Evolutionary conservation across 2,888 invertebrate genomes (phyloP).

Genomic region (Terebella lapidaria): DNA sequence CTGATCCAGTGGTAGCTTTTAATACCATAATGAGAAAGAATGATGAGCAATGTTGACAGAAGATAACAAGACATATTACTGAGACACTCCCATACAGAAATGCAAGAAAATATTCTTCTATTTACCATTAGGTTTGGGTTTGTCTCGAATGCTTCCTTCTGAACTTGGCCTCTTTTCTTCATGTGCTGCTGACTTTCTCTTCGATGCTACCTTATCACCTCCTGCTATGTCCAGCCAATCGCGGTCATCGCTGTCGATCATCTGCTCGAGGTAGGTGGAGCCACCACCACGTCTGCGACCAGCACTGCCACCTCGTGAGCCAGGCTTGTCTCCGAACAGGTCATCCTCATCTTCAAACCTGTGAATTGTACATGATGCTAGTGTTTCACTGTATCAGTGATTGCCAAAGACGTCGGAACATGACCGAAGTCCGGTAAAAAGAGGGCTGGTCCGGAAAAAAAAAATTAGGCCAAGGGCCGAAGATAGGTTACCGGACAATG

Average conservation of each 20-base stretch:
- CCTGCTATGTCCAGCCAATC: conserved; percentile 42
- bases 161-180: conserved; percentile 13
- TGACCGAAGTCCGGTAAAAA: too few species aligned
- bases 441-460: too few species aligned
- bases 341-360: conserved; percentile 55
- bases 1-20: background rate
- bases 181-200: too few species aligned
- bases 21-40: too few species aligned
- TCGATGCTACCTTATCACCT: background rate
- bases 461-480: too few species aligned
- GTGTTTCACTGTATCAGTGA: background rate
- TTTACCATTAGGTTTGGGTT: background rate
- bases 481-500: too few species aligned
- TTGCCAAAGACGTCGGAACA: background rate
- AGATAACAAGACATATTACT: too few species aligned
- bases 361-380: background rate
- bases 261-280: conserved; percentile 15
- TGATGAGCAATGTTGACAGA: too few species aligned
- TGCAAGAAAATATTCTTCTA: background rate
- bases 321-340: conserved; percentile 46
- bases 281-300: conserved; percentile 5
- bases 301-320: conserved; percentile 14
- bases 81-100: too few species aligned
- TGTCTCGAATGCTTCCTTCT: conserved; percentile 11
- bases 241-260: conserved; percentile 32